Base-by-base conservation (phyloP, 1,140 invertebrate genomes). In the Dendroctonus valens region DNA sequence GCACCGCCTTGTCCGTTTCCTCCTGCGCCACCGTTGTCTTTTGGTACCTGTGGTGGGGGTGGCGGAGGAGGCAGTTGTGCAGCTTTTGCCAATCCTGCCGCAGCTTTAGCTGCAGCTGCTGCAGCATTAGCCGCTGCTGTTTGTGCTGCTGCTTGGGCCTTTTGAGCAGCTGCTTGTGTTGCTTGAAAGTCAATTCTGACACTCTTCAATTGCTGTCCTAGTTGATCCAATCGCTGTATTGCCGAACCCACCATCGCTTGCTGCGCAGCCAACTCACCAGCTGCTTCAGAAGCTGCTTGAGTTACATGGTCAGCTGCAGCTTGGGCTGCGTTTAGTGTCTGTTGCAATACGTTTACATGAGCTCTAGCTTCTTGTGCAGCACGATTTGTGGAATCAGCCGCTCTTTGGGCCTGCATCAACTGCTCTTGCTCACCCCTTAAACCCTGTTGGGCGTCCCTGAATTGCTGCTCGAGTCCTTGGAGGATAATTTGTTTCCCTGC, bases 181-280 rank as follows among this genome's bases (percentile, higher is more conserved):
- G 85, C 86, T 59, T 86, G 84, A 71, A 87, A 88, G 72, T 89
- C 87, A 15, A 87, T 80, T n/a, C 85, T 81, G 15, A 87, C 85
- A 7, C 82, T 83, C 15, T 81, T 80, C 12, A 89, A 77, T 68
- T 88, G 86, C 41, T 88, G 85, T 42, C 83, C 82, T 3, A 88
- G 79, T 0, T 83, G 76, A 42, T 83, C 80, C 5, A 86, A 78
- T 41, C 85, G 73, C 49, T 87, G 85, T 44, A 87, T 82, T 0
- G 87, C 86, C 5, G 86, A 81, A 5, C 86, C 86, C 2, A 89
- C 84, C 87, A 89, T 89, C 3, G 85, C 83, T n/a, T 85, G 86
- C 72, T 88, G 87, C 0, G 87, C 85, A 0, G 86, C 87, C 4
- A 87, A 75, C 76, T 89, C 86, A 6, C 86, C 86, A 0, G 86